A percentile compares a stretch with the other conserved stretches of the same genome.
Evolutionary conservation across 1,140 invertebrate genomes (phyloP).

Genomic region (Episyrphus balteatus): DNA sequence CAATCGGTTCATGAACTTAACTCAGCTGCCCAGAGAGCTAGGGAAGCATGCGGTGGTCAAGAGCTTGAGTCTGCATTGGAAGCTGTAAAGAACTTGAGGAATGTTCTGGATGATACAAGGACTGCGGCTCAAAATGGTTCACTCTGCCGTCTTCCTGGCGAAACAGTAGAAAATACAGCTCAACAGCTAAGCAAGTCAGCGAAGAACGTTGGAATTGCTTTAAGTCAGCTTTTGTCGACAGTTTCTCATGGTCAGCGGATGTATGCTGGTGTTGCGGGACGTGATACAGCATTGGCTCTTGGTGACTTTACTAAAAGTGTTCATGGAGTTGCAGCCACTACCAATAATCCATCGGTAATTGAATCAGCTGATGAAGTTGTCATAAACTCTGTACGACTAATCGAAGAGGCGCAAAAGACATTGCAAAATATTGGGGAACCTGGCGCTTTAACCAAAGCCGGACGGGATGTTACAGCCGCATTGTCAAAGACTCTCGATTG

Average conservation of each 20-base stretch:
- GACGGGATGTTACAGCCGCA: constrained; percentile 41
- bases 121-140: constrained; percentile 56
- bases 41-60: constrained; percentile 77
- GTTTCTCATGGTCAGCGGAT: constrained; percentile 73
- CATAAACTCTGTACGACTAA: constrained; percentile 56
- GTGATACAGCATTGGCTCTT: constrained; percentile 66
- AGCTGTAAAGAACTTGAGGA: constrained; percentile 65
- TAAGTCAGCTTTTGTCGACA: constrained; percentile 77
- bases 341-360: constrained; percentile 39
- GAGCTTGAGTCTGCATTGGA: constrained; percentile 77
- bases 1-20: constrained; percentile 44
- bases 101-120: constrained; percentile 71
- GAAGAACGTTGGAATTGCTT: constrained; percentile 49
- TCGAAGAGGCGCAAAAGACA: constrained; percentile 64
- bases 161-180: constrained; percentile 68
- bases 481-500: constrained; percentile 54
- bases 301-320: constrained; percentile 59
- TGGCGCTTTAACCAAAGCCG: constrained; percentile 47
- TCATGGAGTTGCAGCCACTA: constrained; percentile 57
- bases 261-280: constrained; percentile 70
- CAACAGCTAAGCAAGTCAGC: constrained; percentile 56
- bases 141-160: constrained; percentile 73
- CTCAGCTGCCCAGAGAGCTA: constrained; percentile 68
- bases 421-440: constrained; percentile 50
- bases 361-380: constrained; percentile 70